Evolutionary conservation across 1,140 invertebrate species (phyloP), one percentile per base, ranked within the genome.

Genomic region (Hormaphis cornu): DNA sequence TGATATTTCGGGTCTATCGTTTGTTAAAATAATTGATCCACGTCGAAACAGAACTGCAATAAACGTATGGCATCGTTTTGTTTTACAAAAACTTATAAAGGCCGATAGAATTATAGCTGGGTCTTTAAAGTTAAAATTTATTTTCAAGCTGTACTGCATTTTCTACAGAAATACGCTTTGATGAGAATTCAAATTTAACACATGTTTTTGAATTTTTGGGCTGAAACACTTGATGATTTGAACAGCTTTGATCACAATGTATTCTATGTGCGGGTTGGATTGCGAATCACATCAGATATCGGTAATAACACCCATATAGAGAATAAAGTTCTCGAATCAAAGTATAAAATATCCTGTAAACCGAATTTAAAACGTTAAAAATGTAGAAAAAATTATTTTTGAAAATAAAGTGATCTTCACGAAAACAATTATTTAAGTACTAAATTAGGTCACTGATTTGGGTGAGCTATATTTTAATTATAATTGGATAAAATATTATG

Each of bases 11-110:
- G 91, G 90, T 75, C 86, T 87, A 85, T 69, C 85, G 83, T 48
- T 83, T 85, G 78, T 91, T 93, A 73, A 94, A n/a, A n/a, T n/a
- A n/a, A 89, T 74, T 88, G 87, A 79, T 91, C 90, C 76, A 91
- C 89, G 78, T 90, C 87, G 70, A 92, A 82, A 77, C 88, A 92
- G 77, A 93, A 93, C 79, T 93, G 89, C 66, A 95, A 77, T 44
- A 92, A 81, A 80, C 91, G 87, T 24, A 93, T 85, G 72, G 87
- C 84, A 53, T 85, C 85, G 74, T 88, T 85, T 72, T 85, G 84
- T 79, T 93, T 93, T 70, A 93, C n/a, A 81, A 78, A 90, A 91
- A 77, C 91, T 89, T 86, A 92, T 89, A 78, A 93, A 91, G 16
- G 88, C 83, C 76, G 89, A 93, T n/a, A 93, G 80, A 50, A 89